Conservation (phyloP, 2,113 vertebrate genomes). For the Catharus bicknelli region DNA sequence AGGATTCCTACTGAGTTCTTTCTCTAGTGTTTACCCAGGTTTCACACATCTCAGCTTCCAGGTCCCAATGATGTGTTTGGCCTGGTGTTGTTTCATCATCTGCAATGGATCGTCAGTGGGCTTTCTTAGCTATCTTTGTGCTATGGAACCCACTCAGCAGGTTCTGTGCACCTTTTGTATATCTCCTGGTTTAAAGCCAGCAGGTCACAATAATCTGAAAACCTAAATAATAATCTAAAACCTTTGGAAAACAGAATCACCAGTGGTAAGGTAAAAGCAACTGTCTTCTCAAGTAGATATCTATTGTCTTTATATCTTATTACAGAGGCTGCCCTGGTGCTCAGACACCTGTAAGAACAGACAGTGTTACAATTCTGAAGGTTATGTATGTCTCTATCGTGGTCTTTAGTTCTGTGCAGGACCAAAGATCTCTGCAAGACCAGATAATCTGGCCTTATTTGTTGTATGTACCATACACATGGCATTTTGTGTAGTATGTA, state of each 20-base stretch:
- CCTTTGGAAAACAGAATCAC: background rate
- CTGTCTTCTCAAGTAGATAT: background rate
- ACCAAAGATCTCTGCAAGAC: background rate
- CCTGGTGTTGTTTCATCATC: background rate
- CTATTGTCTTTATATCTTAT: background rate
- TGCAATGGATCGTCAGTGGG: background rate
- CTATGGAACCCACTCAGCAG: background rate
- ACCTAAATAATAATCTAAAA: too few species aligned
- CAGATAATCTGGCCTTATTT: background rate
- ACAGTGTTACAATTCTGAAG: background rate
- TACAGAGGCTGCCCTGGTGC: background rate
- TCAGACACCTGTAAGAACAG: background rate
- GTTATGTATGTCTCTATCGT: background rate
- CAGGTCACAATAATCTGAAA: background rate
- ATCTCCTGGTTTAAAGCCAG: background rate
- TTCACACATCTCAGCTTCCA: background rate
- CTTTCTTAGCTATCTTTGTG: background rate
- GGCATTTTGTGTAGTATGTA: background rate
- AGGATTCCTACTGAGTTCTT: background rate
- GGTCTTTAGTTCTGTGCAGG: background rate
- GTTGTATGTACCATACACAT: slow-evolving; percentile 8
- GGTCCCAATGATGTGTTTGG: background rate
- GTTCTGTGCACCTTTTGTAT: background rate
- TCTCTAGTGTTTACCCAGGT: background rate
- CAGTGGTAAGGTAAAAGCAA: background rate